Conservation (phyloP, 2,113 vertebrate species). For the Podarcis raffonei region DNA sequence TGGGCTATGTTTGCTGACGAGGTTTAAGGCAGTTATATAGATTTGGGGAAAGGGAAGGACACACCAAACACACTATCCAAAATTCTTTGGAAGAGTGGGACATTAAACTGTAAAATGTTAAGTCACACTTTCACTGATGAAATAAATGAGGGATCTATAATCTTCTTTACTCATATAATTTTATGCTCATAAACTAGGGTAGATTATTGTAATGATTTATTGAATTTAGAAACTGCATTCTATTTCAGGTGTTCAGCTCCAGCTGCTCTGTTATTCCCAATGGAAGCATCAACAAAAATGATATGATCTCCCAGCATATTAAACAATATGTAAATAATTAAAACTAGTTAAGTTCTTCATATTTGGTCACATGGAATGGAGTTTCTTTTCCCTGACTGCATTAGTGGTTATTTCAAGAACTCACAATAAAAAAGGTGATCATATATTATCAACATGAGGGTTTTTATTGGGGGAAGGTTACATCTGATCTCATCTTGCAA, state of each 20-base stretch:
- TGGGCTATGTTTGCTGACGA: background rate
- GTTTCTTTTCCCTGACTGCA: conserved; percentile 37
- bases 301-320: conserved; percentile 58
- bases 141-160: background rate
- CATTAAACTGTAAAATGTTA: background rate
- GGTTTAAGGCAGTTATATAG: background rate
- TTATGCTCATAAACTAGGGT: conserved; percentile 53
- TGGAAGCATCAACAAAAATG: conserved; percentile 47
- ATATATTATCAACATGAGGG: conserved; percentile 9
- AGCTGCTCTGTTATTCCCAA: conserved; percentile 41
- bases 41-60: no score
- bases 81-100: background rate
- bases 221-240: conserved; percentile 28
- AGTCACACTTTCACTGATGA: background rate
- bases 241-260: conserved; percentile 60
- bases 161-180: conserved; percentile 32
- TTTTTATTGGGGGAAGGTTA: conserved; percentile 21
- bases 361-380: conserved; percentile 47
- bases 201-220: conserved; percentile 38
- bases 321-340: conserved; percentile 53
- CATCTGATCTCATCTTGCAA: conserved; percentile 5
- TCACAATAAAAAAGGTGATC: conserved; percentile 1
- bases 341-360: conserved; percentile 47
- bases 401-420: conserved; percentile 32
- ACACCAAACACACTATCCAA: background rate